Conservation (phyloP, 2,113 vertebrate genomes). For the Monarcha castaneiventris region DNA sequence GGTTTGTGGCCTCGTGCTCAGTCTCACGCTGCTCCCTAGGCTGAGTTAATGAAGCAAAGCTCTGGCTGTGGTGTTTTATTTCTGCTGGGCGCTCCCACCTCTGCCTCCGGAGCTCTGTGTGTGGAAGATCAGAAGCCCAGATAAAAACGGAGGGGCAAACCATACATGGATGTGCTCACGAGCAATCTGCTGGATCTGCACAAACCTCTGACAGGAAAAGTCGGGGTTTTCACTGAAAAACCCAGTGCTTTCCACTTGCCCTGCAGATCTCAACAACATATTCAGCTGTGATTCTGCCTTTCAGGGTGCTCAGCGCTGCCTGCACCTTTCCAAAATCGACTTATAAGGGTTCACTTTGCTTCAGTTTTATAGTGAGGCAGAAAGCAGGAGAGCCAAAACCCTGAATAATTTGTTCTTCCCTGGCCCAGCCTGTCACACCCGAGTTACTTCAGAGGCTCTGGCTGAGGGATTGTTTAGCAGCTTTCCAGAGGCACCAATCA, state of each 20-base stretch:
- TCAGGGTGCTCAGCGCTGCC: neutral
- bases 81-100: neutral
- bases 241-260: neutral
- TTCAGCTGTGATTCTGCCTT: neutral
- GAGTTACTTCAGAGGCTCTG: neutral
- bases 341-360: neutral
- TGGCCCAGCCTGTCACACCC: neutral
- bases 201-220: neutral
- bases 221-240: neutral
- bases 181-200: neutral
- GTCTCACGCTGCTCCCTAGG: neutral
- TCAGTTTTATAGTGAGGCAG: neutral
- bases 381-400: neutral
- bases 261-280: neutral
- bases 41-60: neutral
- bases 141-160: neutral
- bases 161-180: rapidly evolving
- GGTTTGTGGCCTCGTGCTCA: rapidly evolving
- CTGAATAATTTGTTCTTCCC: neutral
- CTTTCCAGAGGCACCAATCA: neutral
- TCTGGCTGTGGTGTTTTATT: neutral
- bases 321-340: neutral
- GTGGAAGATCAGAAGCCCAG: neutral
- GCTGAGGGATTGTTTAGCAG: neutral
- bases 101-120: neutral